Base-by-base conservation (phyloP, 1,140 invertebrate species). In the Chelonus insularis region DNA sequence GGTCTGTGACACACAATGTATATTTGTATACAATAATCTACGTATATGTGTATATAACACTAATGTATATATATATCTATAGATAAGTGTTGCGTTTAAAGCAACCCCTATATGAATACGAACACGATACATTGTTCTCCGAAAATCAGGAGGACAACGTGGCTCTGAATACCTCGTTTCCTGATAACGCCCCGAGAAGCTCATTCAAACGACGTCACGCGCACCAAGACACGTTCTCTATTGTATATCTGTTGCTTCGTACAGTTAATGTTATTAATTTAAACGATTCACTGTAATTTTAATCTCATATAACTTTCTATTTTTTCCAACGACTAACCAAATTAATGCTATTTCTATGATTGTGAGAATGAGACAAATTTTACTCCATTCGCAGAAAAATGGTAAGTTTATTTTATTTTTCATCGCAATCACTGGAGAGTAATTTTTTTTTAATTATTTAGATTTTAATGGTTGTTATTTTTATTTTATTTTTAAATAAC, bases 131-230 rank as follows among this genome's bases (percentile, higher is more conserved):
- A 60, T 52, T 60, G 48, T 60, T 39, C 57, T 18, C n/a, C 12
- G 20, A 25, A 37, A 60, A 60, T 52, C 16, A 32, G 20, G 20
- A 36, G 48, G 18, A 60, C 37, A 21, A 39, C 5, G 23, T 14
- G 21, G 7, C 34, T 37, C 34, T 60, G 58, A 60, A 60, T 60
- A 39, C 48, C 37, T 52, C 21, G 58, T 60, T 52, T 60, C 34
- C 20, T 51, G 58, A 60, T 60, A 60, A 60, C 48, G 37, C 34
- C 57, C 57, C 47, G 45, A 59, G 57, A 59, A 9, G 47, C 47
- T 50, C 57, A 59, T 59, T 60, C 58, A 60, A 37, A 18, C 21
- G 6, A n/a, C 29, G 36, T 60, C 48, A 45, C 47, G 45, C 48
- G 34, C 47, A 29, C 56, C 43, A 58, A 34, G 25, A n/a, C 16